Percentiles rank a stretch among this genome's conserved stretches.
Evolutionary conservation across 2,888 invertebrate species (phyloP).

Genomic region (Spicauda simplicius): DNA sequence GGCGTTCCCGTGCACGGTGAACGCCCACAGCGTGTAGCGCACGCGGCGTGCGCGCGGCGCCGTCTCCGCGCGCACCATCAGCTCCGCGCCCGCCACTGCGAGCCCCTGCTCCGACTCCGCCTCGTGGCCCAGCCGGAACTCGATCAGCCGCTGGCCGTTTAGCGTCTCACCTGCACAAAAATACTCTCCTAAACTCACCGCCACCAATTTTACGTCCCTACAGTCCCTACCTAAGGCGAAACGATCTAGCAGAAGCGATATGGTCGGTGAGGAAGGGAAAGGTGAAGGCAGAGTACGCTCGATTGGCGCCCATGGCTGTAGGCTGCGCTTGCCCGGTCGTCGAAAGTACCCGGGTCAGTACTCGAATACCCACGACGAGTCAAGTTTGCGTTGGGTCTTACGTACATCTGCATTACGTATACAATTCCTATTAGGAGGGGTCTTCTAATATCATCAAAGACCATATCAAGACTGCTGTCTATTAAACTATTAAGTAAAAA

Average conservation of each 20-base stretch:
- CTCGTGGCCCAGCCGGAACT: slow-evolving; percentile 91
- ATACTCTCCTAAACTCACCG: background rate
- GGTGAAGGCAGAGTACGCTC: slow-evolving; percentile 53
- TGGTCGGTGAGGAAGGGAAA: slow-evolving; percentile 4
- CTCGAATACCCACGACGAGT: slow-evolving; percentile 53
- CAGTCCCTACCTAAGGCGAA: slow-evolving; percentile 62
- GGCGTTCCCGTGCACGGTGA: slow-evolving; percentile 87
- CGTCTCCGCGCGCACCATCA: slow-evolving; percentile 93
- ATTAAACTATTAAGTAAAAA: slow-evolving; percentile 34
- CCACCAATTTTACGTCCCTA: slow-evolving; percentile 41
- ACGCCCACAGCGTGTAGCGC: slow-evolving; percentile 92
- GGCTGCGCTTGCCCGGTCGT: slow-evolving; percentile 67
- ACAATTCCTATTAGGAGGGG: slow-evolving; percentile 16
- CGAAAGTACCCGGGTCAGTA: slow-evolving; percentile 48
- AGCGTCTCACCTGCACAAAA: slow-evolving; percentile 89
- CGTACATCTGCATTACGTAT: slow-evolving; percentile 55
- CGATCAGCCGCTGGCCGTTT: slow-evolving; percentile 93
- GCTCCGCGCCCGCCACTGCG: slow-evolving; percentile 87
- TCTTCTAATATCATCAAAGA: background rate
- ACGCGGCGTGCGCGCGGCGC: slow-evolving; percentile 88
- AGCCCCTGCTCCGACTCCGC: slow-evolving; percentile 89
- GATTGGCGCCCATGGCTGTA: slow-evolving; percentile 76
- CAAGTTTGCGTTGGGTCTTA: slow-evolving; percentile 62
- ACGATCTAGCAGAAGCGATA: slow-evolving; percentile 54
- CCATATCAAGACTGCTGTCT: slow-evolving; percentile 49